A percentile compares a stretch with the other conserved stretches of the same genome.
phyloP scores from a whole-genome alignment of 2,113 vertebrate species.

The Natator depressus region DNA sequence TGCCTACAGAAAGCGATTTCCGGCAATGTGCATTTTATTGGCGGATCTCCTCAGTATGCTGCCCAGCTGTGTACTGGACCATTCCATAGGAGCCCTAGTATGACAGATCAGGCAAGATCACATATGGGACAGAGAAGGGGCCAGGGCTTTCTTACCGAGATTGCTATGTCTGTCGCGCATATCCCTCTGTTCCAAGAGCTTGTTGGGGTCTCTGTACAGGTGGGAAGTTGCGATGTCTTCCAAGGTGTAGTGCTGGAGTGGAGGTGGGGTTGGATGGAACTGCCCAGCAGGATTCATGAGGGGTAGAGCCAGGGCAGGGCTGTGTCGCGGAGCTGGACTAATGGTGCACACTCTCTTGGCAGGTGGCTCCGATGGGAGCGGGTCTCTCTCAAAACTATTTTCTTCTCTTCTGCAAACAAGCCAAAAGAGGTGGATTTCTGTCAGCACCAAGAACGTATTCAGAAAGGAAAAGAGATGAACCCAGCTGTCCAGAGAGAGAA shows the following conservation, averaged over 20 bases:
- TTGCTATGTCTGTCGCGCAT: slow-evolving; percentile 89
- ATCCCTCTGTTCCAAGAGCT: slow-evolving; percentile 92
- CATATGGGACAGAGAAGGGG: accelerated
- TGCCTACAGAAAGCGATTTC: background rate
- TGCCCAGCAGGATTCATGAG: slow-evolving; percentile 85
- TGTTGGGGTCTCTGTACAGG: slow-evolving; percentile 92
- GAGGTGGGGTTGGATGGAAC: slow-evolving; percentile 95
- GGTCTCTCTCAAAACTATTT: slow-evolving; percentile 91
- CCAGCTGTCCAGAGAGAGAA: background rate
- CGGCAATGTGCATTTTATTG: background rate
- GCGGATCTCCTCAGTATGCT: background rate
- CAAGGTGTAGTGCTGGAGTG: slow-evolving; percentile 96
- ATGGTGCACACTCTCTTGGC: slow-evolving; percentile 97
- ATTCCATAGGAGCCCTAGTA: background rate
- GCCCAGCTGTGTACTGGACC: background rate
- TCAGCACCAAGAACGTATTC: background rate
- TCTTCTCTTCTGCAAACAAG: slow-evolving; percentile 86
- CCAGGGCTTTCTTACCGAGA: slow-evolving; percentile 78
- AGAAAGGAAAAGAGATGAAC: background rate
- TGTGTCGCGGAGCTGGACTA: slow-evolving; percentile 96
- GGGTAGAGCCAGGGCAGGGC: slow-evolving; percentile 91
- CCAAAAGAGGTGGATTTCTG: background rate
- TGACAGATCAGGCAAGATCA: background rate
- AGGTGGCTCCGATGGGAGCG: slow-evolving; percentile 87
- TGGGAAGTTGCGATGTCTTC: slow-evolving; percentile 95